A percentile compares a stretch with the other conserved stretches of the same genome.
These are phyloP conservation scores for Philereme transversata DNA, from an alignment of 2,888 invertebrate genomes.

Conservation along the genomic window DNA sequence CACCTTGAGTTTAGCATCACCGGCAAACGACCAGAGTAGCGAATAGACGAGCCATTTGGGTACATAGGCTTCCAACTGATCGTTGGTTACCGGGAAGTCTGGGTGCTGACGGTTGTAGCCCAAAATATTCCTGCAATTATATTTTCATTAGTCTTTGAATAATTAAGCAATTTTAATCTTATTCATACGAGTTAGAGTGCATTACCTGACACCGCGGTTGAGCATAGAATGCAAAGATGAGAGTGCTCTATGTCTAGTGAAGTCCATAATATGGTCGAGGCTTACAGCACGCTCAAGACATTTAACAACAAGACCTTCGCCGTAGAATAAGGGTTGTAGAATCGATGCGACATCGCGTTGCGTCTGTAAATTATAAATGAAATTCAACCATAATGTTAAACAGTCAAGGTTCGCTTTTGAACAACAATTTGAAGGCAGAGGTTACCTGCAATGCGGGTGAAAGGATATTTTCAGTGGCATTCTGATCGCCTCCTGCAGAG, in stretches of 20 bases:
- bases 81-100: constrained; percentile 97
- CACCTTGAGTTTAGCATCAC: constrained; percentile 98
- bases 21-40: constrained; percentile 98
- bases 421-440: not conserved
- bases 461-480: constrained; percentile 89
- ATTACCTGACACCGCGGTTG: constrained; percentile 93
- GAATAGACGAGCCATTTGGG: constrained; percentile 97
- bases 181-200: not conserved
- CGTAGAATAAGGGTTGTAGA: constrained; percentile 93
- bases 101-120: constrained; percentile 96
- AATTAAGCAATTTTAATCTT: constrained; percentile 8
- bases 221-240: constrained; percentile 99
- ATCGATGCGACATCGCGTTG: constrained; percentile 95
- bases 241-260: constrained; percentile 97
- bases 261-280: constrained; percentile 99
- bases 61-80: constrained; percentile 96
- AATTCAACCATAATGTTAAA: constrained; percentile 1
- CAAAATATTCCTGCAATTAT: constrained; percentile 88
- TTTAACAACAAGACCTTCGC: constrained; percentile 96
- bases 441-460: constrained; percentile 91
- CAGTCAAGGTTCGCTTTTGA: not conserved
- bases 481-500: constrained; percentile 82
- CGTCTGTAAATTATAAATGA: constrained; percentile 75
- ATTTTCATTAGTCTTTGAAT: not conserved
- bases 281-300: constrained; percentile 95